These are phyloP conservation scores for Cryptophagus acutangulus DNA, from an alignment of 2,888 invertebrate species.

Conservation along the genomic window DNA sequence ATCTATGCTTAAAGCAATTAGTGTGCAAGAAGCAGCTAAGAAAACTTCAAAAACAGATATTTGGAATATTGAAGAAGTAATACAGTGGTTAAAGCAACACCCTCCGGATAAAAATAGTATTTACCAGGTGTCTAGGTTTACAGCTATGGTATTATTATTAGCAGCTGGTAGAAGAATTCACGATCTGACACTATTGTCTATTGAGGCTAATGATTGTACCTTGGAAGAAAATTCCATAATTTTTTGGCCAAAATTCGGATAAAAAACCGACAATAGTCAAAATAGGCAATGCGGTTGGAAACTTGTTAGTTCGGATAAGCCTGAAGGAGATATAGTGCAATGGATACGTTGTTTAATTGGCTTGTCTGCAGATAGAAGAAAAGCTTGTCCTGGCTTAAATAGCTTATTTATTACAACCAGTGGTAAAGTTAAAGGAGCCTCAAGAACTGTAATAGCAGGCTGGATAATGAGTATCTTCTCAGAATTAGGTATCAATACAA, in stretches of 20 bases:
- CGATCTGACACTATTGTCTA: constrained; percentile 2
- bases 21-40: background rate
- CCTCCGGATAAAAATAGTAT: constrained; percentile 1
- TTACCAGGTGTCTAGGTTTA: background rate
- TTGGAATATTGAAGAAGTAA: background rate
- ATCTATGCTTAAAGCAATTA: constrained; percentile 4
- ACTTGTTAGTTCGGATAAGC: background rate
- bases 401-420: constrained; percentile 4
- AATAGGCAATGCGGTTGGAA: constrained; percentile 1
- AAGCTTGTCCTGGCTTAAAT: background rate
- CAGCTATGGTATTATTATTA: background rate
- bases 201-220: constrained; percentile 1
- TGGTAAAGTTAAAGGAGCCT: constrained; percentile 3
- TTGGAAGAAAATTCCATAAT: background rate
- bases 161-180: constrained; percentile 3
- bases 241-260: constrained; percentile 2
- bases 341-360: background rate
- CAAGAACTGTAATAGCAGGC: constrained; percentile 3
- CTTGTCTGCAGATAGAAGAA: background rate
- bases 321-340: background rate
- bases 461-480: constrained; percentile 1
- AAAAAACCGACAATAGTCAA: background rate
- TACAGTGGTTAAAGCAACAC: constrained; percentile 1
- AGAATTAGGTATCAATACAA: background rate
- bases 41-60: background rate